Base-by-base conservation (phyloP, 2,113 vertebrate genomes). In the Alouatta palliata region DNA sequence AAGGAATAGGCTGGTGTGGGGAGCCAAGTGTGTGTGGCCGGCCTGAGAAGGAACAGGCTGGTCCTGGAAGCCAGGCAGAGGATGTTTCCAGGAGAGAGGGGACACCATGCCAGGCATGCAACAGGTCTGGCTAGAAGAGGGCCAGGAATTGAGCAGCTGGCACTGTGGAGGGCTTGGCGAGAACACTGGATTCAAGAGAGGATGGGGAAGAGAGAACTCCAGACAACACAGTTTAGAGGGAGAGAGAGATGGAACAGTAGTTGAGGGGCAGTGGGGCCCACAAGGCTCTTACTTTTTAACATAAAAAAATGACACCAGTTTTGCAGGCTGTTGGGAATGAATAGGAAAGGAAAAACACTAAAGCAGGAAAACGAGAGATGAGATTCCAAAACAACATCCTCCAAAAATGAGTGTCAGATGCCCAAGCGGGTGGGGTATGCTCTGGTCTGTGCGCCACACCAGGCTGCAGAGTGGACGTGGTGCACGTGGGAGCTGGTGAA, bases 331-430 rank as follows among this genome's bases (percentile, higher is more conserved):
- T 7, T 20, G 21, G 30, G 37, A 13, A 0, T 3, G 37, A 45
- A 16, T 0, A 56, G 6, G 64, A 30, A 14, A 56, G 40, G 49
- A 49, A 7, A 43, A 37, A 45, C 13, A 30, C 35, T 52, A 19
- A 23, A 30, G 76, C 23, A 32, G 75, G 68, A n/a, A 70, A 37
- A 37, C 35, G 49, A 45, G 66, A 68, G 75, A 40, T 30, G 25
- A 37, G 7, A 52, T 19, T 64, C 0, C 1, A 61, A 25, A 66
- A 45, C 43, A 4, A 23, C 1, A 5, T 43, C 27, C 27, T 68
- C 7, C n/a, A 54, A 6, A 23, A n/a, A 35, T 1, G 20, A 49
- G 5, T 23, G 14, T 71, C 30, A 43, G 2, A 12, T 12, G 77
- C 49, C 3, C 30, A 19, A 4, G 47, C 11, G n/a, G 58, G 11